Evolutionary conservation across 2,888 invertebrate species (phyloP).

Genomic region (Cantharis lateralis): DNA sequence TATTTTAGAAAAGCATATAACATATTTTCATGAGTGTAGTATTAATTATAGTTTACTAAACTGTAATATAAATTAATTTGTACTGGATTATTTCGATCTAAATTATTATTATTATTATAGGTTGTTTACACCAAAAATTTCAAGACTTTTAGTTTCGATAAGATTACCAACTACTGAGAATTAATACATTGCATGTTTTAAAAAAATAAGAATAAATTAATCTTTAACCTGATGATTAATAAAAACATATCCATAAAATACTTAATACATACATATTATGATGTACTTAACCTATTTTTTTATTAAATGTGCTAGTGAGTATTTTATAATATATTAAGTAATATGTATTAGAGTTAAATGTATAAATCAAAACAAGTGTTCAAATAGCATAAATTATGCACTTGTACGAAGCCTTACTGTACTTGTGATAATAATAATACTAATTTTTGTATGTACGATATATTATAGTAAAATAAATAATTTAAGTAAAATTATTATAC

Average conservation of each 20-base stretch:
- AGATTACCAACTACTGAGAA: neutral
- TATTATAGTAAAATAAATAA: neutral
- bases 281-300: neutral
- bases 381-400: slow-evolving; percentile 26
- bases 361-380: slow-evolving; percentile 9
- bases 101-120: neutral
- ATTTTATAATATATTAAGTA: slow-evolving; percentile 25
- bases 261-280: neutral
- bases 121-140: neutral
- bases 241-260: slow-evolving; percentile 38
- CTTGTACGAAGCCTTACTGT: slow-evolving; percentile 45
- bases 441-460: slow-evolving; percentile 22
- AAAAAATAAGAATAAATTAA: neutral
- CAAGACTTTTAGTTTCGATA: neutral
- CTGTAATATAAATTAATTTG: neutral
- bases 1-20: neutral
- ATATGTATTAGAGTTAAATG: slow-evolving; percentile 8
- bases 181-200: too few relatives aligned
- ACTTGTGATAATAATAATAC: slow-evolving; percentile 43
- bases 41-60: neutral
- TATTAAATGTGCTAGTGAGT: slow-evolving; percentile 35
- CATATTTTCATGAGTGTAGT: neutral
- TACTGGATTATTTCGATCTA: neutral
- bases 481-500: neutral
- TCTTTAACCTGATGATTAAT: slow-evolving; percentile 25